Evolutionary conservation across 1,140 invertebrate genomes (phyloP), one percentile per base, ranked within the genome.

Genomic region (Pachyrhynchus sulphureomaculatus): DNA sequence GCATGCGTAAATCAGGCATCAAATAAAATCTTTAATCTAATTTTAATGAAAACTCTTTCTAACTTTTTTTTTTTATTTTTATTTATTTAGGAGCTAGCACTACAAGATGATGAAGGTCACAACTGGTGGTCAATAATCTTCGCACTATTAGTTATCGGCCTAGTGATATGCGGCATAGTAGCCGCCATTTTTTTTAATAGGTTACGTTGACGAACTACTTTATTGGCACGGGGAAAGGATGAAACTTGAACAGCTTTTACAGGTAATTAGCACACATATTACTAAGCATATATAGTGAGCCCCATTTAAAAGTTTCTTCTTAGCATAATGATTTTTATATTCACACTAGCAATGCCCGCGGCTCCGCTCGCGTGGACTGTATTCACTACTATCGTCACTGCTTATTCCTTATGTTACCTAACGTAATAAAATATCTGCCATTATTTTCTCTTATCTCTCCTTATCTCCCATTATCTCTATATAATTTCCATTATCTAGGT

Each of bases 111-210:
- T 62, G 88, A 90, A 77, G 88, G 89, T 55, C 88, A 91, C 79
- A 92, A 92, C 76, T 92, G 90, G 90, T 84, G 87, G 75, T 90
- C 88, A 75, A 89, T 92, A 74, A 84, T 92, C 68, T 89, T 91
- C 73, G 90, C 89, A 34, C 79, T 92, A 70, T 81, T 91, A 79
- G 90, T 92, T 70, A 92, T 92, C 78, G 85, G 88, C 73, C 83
- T 89, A 77, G 88, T 92, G 65, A 90, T 92, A 77, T 86, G 88
- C 51, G 89, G 90, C 34, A 91, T 91, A 68, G 87, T 90, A 64
- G 89, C 88, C 64, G 90, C 90, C 63, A 91, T 92, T 76, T 90
- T 91, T n/a, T 80, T 83, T 91, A 74, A 83, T 91, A 71, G 90
- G 90, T 83, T 91, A 91, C 83, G 89, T 91, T 68, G 90, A 92